phyloP scores from a whole-genome alignment of 1,140 invertebrate genomes.

The Belonocnema kinseyi region DNA sequence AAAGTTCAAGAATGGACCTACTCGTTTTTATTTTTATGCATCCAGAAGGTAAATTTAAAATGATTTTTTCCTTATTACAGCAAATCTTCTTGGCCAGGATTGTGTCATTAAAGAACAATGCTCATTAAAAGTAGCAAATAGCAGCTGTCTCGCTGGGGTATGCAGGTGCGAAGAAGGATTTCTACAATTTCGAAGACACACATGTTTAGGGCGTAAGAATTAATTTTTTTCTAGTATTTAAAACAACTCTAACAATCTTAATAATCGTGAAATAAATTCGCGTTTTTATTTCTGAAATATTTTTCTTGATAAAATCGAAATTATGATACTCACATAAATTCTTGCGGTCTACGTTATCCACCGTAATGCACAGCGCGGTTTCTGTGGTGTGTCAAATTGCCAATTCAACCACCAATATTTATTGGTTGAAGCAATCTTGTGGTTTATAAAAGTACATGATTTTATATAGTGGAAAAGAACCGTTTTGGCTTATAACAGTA shows the following conservation, averaged over 20 bases:
- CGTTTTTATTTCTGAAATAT: neutral
- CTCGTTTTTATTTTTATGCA: too few relatives aligned
- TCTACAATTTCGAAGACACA: constrained; percentile 90
- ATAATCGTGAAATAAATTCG: neutral
- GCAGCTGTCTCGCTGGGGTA: constrained; percentile 82
- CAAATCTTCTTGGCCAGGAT: constrained; percentile 84
- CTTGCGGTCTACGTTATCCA: neutral
- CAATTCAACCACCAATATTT: constrained; percentile 6
- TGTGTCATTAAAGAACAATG: constrained; percentile 86
- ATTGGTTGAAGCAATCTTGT: constrained; percentile 9
- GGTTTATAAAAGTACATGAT: neutral
- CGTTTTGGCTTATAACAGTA: too few relatives aligned
- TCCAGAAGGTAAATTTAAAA: neutral
- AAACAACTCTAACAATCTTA: neutral
- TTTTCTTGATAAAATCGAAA: neutral
- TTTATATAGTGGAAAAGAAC: too few relatives aligned
- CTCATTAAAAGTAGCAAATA: constrained; percentile 86
- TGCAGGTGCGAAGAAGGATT: constrained; percentile 88
- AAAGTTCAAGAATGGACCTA: too few relatives aligned
- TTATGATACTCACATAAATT: neutral
- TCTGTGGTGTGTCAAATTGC: constrained; percentile 21
- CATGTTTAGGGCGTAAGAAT: constrained; percentile 90
- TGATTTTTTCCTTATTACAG: constrained; percentile 75
- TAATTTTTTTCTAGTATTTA: neutral
- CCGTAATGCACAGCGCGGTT: neutral